Evolutionary conservation across 53 echinoderm and acorn worm genomes (phyloP).

Genomic region (Holothuria leucospilota): DNA sequence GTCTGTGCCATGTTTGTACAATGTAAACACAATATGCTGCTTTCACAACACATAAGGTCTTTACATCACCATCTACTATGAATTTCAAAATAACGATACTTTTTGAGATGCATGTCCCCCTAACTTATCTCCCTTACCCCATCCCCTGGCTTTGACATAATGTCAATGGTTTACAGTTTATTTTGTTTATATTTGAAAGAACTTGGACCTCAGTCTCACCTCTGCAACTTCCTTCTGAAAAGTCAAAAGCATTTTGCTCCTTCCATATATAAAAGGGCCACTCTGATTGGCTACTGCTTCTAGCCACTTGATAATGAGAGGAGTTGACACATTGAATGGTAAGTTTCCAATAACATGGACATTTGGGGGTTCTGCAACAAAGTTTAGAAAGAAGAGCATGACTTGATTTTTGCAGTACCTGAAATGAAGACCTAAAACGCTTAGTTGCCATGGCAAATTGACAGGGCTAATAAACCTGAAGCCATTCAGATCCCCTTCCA

Average conservation of each 20-base stretch:
- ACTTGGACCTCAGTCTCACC: conserved; percentile 45
- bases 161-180: no score
- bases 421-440: neutral
- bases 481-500: no score
- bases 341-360: conserved; percentile 91
- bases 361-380: conserved; percentile 69
- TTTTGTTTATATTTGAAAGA: no score
- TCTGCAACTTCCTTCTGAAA: conserved; percentile 98
- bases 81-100: no score
- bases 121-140: no score
- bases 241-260: conserved; percentile 84
- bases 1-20: no score
- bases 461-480: neutral
- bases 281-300: conserved; percentile 81
- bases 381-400: neutral
- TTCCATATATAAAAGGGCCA: conserved; percentile 82
- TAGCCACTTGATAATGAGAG: conserved; percentile 90
- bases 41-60: no score
- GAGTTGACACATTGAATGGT: conserved; percentile 95
- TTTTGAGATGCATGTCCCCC: no score
- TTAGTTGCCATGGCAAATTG: neutral
- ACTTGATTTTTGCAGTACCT: neutral
- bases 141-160: neutral
- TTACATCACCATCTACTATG: no score
- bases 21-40: no score